Base-by-base conservation (phyloP, 53 echinoderm and acorn worm species). In the Patiria pectinifera region DNA sequence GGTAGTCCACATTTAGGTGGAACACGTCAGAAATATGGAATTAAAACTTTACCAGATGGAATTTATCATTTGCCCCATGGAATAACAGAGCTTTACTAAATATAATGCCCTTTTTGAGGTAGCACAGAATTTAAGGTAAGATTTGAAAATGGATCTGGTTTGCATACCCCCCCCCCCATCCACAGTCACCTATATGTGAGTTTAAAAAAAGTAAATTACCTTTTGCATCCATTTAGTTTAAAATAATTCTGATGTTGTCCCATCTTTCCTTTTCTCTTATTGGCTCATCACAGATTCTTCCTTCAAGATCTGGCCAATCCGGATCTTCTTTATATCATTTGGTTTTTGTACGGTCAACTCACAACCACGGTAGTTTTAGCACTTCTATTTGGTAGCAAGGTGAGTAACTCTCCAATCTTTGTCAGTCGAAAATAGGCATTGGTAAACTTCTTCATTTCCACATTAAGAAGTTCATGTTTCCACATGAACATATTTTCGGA, bases 261-360 rank as follows among this genome's bases (percentile, higher is more conserved):
- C 62, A 14, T 62, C 35, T 78, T 70, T 48, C 6, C 81, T 53
- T 76, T 76, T 74, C 62, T 89, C 58, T 62, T 58, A 46, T 93
- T 93, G 21, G 63, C 19, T 69, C 45, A 83, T 80, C 74, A 24
- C 90, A 99, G 99, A 69, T 94, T 99, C 94, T 99, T 99, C 94
- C 97, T 99, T n/a, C 99, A 99, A 78, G 97, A 99, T 95, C 92
- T 96, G 82, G 96, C 99, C 23, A 99, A 99, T 87, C 99, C 99
- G 21, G 99, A 99, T 85, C 96, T 99, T 74, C 89, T 96, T 45
- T 97, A 96, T 93, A 92, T 99, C 80, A 97, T 99, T 48, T 97
- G 96, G 97, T 99, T 99, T 92, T 95, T 97, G 85, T 97, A 96
- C 81, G 96, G 97, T 93, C 99, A 99, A 86, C 97, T 99, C 45